These are phyloP conservation scores for Colaptes auratus DNA, from an alignment of 2,113 vertebrate species.

Conservation along the genomic window DNA sequence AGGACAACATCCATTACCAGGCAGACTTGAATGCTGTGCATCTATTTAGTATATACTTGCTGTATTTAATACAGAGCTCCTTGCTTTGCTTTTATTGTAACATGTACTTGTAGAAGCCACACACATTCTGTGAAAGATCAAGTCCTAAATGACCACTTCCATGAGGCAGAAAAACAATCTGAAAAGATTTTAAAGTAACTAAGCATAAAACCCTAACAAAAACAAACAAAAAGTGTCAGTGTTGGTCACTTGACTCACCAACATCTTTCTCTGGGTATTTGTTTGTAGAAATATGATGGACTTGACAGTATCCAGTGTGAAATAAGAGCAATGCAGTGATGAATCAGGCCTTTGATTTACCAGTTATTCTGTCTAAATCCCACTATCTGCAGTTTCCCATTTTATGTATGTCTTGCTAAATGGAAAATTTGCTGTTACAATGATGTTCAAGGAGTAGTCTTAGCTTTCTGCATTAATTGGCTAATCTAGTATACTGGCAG, in stretches of 20 bases:
- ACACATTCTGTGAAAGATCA: neutral
- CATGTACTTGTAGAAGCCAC: neutral
- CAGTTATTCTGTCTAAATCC: neutral
- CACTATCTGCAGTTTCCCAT: neutral
- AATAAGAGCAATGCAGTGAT: neutral
- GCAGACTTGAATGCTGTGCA: neutral
- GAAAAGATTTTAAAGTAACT: neutral
- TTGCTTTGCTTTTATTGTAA: neutral
- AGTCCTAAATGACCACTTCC: neutral
- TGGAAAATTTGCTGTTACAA: neutral
- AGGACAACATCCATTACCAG: neutral
- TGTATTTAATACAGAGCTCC: neutral
- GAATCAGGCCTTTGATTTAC: neutral
- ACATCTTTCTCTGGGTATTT: neutral
- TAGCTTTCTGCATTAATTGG: neutral
- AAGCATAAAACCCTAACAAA: neutral
- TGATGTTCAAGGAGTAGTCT: neutral
- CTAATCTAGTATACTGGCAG: neutral
- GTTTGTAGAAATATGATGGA: neutral
- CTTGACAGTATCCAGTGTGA: neutral
- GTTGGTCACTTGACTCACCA: neutral
- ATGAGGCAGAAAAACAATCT: neutral
- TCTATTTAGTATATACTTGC: neutral
- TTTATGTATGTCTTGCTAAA: neutral
- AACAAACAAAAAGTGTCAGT: neutral